Evolutionary conservation across 2,797 vertebrate species (phyloP).

Genomic region (Sebastes steindachneri): DNA sequence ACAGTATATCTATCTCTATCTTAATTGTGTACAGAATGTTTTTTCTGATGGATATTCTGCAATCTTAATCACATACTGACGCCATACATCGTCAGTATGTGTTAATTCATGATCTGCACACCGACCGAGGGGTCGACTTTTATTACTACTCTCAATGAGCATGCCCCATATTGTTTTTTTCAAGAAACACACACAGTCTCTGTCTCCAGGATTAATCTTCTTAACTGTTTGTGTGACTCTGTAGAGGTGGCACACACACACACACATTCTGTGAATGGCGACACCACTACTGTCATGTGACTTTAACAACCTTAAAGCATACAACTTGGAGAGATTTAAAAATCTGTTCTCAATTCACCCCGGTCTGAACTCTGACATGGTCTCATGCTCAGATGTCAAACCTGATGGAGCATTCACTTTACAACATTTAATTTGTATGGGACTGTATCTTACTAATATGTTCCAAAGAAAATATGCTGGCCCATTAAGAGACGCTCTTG

Average conservation of each 20-base stretch:
- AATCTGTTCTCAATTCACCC: not conserved
- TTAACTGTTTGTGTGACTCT: conserved; percentile 58
- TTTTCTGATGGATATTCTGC: not conserved
- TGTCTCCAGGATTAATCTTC: conserved; percentile 68
- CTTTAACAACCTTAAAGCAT: not conserved
- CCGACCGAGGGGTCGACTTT: not conserved
- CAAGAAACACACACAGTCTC: conserved; percentile 38
- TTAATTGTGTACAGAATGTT: not conserved
- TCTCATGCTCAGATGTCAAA: not conserved
- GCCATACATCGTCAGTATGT: not conserved
- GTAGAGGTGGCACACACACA: conserved; percentile 3
- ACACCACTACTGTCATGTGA: conserved; percentile 12
- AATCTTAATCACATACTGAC: not conserved
- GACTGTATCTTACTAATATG: not conserved
- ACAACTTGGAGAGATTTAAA: not conserved
- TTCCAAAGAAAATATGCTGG: not conserved
- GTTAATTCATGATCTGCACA: not conserved
- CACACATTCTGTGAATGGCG: conserved; percentile 1
- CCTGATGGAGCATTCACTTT: not conserved
- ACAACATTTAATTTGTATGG: not conserved
- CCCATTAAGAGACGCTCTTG: not conserved
- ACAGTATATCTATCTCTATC: not conserved
- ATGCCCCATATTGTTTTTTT: conserved; percentile 18
- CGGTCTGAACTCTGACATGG: not conserved
- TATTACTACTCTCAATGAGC: conserved; percentile 4